These are phyloP conservation scores for Lutjanus campechanus DNA, from an alignment of 2,797 vertebrate genomes.

Conservation along the genomic window DNA sequence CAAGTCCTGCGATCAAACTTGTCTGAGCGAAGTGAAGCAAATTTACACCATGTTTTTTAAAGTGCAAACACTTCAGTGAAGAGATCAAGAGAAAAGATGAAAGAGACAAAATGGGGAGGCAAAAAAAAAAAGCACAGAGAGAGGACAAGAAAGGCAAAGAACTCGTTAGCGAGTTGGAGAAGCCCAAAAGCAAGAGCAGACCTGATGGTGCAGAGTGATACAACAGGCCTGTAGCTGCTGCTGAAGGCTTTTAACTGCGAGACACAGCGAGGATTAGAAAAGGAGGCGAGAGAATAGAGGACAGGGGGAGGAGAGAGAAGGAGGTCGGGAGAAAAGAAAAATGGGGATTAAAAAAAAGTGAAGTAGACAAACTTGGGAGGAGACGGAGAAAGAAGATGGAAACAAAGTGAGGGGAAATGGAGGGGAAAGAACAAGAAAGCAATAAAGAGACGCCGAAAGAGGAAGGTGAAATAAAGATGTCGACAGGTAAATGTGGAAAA, in stretches of 20 bases:
- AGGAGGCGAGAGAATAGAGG: conserved; percentile 40
- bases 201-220: conserved; percentile 43
- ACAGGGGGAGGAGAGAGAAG: conserved; percentile 7
- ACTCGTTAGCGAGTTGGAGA: conserved; percentile 49
- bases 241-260: conserved; percentile 49
- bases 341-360: background rate
- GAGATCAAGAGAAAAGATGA: conserved; percentile 51
- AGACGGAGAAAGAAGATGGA: background rate
- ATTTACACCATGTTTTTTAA: conserved; percentile 46
- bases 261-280: conserved; percentile 15
- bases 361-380: background rate
- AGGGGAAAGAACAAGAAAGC: conserved; percentile 10
- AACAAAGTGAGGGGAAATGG: conserved; percentile 13
- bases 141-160: conserved; percentile 61
- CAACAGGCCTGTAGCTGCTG: conserved; percentile 47
- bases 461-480: background rate
- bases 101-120: conserved; percentile 31
- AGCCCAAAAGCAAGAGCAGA: conserved; percentile 42
- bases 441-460: background rate
- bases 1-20: conserved; percentile 20
- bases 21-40: conserved; percentile 31
- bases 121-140: conserved; percentile 1
- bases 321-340: background rate
- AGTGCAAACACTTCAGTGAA: conserved; percentile 51
- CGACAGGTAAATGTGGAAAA: background rate